Percentiles rank a stretch among this genome's conserved stretches.
phyloP scores from a whole-genome alignment of 2,888 invertebrate species.

The Ichneumoninae sp. region DNA sequence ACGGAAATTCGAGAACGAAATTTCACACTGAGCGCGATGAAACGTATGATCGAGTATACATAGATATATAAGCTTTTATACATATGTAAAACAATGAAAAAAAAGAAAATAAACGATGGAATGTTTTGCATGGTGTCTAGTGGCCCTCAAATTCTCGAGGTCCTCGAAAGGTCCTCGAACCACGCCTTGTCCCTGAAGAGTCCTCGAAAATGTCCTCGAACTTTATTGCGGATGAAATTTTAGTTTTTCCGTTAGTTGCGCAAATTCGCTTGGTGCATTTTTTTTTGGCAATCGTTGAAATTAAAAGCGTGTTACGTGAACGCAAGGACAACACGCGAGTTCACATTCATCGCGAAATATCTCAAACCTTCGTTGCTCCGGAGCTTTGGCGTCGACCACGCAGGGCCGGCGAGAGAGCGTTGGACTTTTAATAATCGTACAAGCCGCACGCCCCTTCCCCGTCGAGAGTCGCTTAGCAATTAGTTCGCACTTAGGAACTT shows the following conservation, averaged over 20 bases:
- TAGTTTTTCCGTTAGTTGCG: neutral
- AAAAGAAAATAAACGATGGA: slow-evolving; percentile 36
- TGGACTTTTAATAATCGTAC: slow-evolving; percentile 3
- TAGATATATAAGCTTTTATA: neutral
- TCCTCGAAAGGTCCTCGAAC: neutral
- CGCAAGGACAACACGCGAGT: neutral
- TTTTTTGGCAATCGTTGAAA: neutral
- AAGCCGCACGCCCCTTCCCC: neutral
- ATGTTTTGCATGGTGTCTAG: slow-evolving; percentile 11
- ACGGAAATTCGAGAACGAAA: slow-evolving; percentile 38
- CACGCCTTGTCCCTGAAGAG: neutral
- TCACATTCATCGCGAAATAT: neutral
- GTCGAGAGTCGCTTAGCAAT: slow-evolving; percentile 56
- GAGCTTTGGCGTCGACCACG: neutral
- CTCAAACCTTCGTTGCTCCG: neutral
- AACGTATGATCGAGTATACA: slow-evolving; percentile 1
- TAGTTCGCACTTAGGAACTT: slow-evolving; percentile 63
- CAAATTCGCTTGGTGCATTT: neutral
- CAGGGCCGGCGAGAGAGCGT: neutral
- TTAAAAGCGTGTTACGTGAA: neutral
- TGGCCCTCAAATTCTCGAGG: neutral
- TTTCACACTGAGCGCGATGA: slow-evolving; percentile 30
- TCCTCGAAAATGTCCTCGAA: neutral
- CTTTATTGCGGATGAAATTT: neutral
- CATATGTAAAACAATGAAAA: neutral